Evolutionary conservation across 2,797 vertebrate species (phyloP), one percentile per base, ranked within the genome.

Genomic region (Spinus pinus): DNA sequence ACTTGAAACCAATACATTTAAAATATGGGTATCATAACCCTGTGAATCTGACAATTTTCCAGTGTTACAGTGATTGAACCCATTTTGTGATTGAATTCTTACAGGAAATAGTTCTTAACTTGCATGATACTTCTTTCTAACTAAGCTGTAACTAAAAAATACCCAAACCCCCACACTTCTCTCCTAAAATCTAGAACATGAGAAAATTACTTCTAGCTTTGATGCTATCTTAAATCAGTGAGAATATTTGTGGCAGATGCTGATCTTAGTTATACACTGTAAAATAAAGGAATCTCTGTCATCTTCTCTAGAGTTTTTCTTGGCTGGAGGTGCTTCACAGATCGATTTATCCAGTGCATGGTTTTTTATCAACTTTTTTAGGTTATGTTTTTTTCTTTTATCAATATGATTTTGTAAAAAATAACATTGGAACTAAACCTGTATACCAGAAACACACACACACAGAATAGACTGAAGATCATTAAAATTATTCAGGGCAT

Each of bases 121-220:
- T 66, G 2, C 15, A 24, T 22, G 17, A 33, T 42, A 17, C 8
- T 74, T 81, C 24, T 10, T n/a, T 44, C 24, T 69, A 70, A 69
- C 9, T 24, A 33, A 49, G 8, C 8, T 61, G 41, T 35, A 12
- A 12, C 19, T 82, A 37, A 50, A 56, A 69, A 30, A 62, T 35
- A 4, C 11, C 3, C 27, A 51, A 72, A 24, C 1, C 8, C 2
- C 15, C 5, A 14, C 10, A 46, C 0, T 65, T 57, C 6, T 49
- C 5, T 61, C 65, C 33, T 78, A 37, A 86, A 83, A 42, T 46
- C 11, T 53, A 61, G 35, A 81, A 47, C 6, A 15, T n/a, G 24
- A 54, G 9, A 66, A 86, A 91, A 73, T 66, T 9, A 37, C 50
- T 72, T 9, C 7, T 28, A 78, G 30, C 6, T 93, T 81, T 84